Evolutionary conservation across 2,797 vertebrate species (phyloP), one percentile per base, ranked within the genome.

Genomic region (Ctenochaetus hawaiiensis): DNA sequence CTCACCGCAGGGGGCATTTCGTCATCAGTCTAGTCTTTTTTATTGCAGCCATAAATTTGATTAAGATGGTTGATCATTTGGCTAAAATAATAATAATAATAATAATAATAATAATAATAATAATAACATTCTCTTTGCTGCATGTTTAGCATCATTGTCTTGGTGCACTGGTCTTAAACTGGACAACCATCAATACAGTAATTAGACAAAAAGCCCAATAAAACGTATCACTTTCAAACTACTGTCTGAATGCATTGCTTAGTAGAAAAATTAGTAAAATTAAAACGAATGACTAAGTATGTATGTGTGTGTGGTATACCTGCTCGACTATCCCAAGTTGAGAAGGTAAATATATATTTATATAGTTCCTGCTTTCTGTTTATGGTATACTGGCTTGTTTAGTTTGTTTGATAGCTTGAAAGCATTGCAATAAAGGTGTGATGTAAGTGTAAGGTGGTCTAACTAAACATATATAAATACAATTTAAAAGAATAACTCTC

Each of bases 41-140:
- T 44, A 20, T 43, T 67, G 14, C 26, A 41, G 52, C 30, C 30
- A 57, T 45, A 41, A 57, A 43, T 63, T n/a, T 18, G 22, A 63
- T 26, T 58, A 20, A 23, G 5, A 2, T n/a, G 63, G 22, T 57
- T 16, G 57, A 10, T 22, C 12, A 62, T 75, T 53, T 30, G 18
- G 6, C 14, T 45, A 45, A 45, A 34, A 34, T 34, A 34, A 34
- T 34, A 34, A 34, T 34, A 34, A 34, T 7, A 34, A 34, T 34
- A 34, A 34, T 7, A 34, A 34, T 7, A 34, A 7, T 7, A 34
- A 34, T 7, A 34, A 34, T 30, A 30, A 30, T 30, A 30, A 30
- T 30, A 30, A 30, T 30, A 30, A 30, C 5, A 14, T 12, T 61
- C 6, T 20, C 39, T 59, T 43, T 10, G 30, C 4, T 70, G 3